Conservation (phyloP, 2,888 invertebrate species). For the Flabesymbios commensalis region DNA sequence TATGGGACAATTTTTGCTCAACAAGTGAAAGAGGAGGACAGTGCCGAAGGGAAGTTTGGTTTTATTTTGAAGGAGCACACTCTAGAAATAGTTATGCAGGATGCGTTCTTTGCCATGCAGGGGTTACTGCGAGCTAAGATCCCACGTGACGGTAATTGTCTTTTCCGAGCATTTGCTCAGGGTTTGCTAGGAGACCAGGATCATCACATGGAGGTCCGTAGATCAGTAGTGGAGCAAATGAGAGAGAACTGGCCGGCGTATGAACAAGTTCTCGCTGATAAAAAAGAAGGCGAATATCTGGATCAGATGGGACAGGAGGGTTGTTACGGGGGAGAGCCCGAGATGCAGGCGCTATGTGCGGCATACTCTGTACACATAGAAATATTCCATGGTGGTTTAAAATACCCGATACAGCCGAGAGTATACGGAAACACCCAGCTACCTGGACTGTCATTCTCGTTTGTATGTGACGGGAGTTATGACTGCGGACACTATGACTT, state of each 20-base stretch:
- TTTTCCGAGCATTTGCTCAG: conserved; percentile 21
- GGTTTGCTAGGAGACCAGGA: conserved; percentile 13
- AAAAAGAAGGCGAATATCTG: conserved; percentile 11
- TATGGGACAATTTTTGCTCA: conserved; percentile 54
- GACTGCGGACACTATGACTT: conserved; percentile 30
- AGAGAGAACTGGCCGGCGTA: conserved; percentile 6
- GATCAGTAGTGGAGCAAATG: conserved; percentile 8
- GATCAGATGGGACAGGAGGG: conserved; percentile 2
- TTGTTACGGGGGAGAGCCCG: conserved; percentile 21
- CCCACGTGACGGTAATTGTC: conserved; percentile 27
- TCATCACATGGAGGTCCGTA: conserved; percentile 11
- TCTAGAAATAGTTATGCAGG: conserved; percentile 18
- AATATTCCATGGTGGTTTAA: conserved; percentile 20
- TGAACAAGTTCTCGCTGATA: conserved; percentile 2
- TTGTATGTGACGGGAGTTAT: conserved; percentile 12
- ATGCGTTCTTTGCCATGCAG: conserved; percentile 1
- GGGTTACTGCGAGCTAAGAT: conserved; percentile 17
- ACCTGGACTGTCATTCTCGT: conserved; percentile 1
- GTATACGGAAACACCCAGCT: conserved; percentile 1
- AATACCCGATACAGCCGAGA: background rate
- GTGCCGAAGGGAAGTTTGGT: conserved; percentile 16
- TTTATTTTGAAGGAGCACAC: conserved; percentile 21
- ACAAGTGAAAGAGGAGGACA: conserved; percentile 18
- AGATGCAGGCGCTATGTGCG: conserved; percentile 14
- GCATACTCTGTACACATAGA: background rate